Base-by-base conservation (phyloP, 2,888 invertebrate species). In the Apotomis betuletana region DNA sequence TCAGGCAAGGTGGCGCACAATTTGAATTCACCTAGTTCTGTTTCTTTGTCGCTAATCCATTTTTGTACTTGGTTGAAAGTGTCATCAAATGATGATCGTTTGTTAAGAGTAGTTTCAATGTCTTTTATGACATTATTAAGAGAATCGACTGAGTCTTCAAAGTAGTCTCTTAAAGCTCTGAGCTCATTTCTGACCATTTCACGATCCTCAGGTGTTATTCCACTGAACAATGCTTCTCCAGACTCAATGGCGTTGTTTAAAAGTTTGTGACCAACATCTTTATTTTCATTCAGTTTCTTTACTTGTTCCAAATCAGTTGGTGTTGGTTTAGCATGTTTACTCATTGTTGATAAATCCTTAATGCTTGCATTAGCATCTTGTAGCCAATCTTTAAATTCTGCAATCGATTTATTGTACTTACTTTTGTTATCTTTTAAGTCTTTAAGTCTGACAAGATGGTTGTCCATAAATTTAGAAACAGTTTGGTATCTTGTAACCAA, bases 51-150 rank as follows among this genome's bases (percentile, higher is more conserved):
- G 69, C 94, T 94, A 44, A 99, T 94, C 97, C 98, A 99, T 83
- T 96, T 95, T 77, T 96, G 96, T 6, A 98, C 96, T 94, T 98
- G 98, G 61, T 96, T 96, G 78, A 97, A 96, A 75, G 97, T 98
- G 80, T 98, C 98, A 85, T 98, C 98, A 85, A 99, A 98, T 0
- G 98, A 98, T 4, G 97, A 97, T 87, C 98, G 95, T 80, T 98
- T 97, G 85, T 98, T 96, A 75, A 98, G 95, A 54, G 97, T 96
- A 0, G 96, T 96, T 92, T 99, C 98, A 15, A 98, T 96, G 80
- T 96, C 96, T 86, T 98, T 98, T 77, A 97, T 95, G 1, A 97
- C 95, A 13, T 96, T 95, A 84, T 97, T 98, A 0, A 98, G 95
- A 86, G 96, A 96, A 85, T 97, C 98, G 5, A 97, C 95, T 60